Percentiles rank a stretch among this genome's conserved stretches.
Evolutionary conservation across 1,140 invertebrate genomes (phyloP).

Genomic region (Neocloeon triangulifer): DNA sequence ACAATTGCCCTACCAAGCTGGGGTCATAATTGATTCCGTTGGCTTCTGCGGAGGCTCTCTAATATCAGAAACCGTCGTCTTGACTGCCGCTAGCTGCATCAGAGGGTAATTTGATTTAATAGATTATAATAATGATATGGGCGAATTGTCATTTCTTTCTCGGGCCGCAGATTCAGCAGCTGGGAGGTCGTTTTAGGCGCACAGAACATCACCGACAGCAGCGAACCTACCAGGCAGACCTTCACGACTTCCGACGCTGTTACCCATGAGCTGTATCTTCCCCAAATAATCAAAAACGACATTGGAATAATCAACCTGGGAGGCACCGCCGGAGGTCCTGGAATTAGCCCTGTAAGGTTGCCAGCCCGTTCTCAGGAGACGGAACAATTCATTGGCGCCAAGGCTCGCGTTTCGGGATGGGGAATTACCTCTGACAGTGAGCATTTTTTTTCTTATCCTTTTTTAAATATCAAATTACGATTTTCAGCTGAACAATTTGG

Average conservation of each 20-base stretch:
- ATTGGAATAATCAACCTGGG: no score
- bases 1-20: conserved; percentile 7
- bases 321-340: no score
- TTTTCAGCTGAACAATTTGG: no score
- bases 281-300: conserved; percentile 6
- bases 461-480: no score
- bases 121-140: no score
- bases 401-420: conserved; percentile 10
- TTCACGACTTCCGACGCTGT: background rate
- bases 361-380: conserved; percentile 6
- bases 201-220: conserved; percentile 7
- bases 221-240: background rate
- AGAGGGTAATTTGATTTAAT: conserved; percentile 15
- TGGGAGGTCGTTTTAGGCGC: no score
- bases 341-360: conserved; percentile 7
- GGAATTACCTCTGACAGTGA: conserved; percentile 9
- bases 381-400: conserved; percentile 7
- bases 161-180: no score
- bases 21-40: no score
- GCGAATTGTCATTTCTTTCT: no score
- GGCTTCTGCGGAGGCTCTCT: conserved; percentile 30
- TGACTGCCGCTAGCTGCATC: conserved; percentile 34
- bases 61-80: conserved; percentile 20
- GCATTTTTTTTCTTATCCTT: no score
- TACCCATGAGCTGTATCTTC: conserved; percentile 4